Evolutionary conservation across 1,140 invertebrate species (phyloP).

Genomic region (Dinoponera quadriceps): DNA sequence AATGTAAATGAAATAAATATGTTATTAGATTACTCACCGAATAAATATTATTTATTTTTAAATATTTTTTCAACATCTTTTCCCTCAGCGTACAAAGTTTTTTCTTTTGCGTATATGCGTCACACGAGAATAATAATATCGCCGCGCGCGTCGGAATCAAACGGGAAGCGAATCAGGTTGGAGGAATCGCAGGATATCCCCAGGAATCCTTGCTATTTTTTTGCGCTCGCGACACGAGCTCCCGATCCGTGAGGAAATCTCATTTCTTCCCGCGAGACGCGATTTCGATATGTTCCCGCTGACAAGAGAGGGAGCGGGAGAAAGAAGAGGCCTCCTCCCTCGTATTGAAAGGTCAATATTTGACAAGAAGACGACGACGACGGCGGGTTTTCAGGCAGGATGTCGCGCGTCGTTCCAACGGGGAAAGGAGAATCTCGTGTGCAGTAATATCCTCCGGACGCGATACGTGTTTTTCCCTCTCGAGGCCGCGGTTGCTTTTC

Average conservation of each 20-base stretch:
- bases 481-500: slow-evolving; percentile 47
- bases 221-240: slow-evolving; percentile 42
- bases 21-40: no score
- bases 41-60: no score
- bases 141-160: slow-evolving; percentile 38
- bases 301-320: slow-evolving; percentile 2
- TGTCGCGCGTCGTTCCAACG: slow-evolving; percentile 21
- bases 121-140: slow-evolving; percentile 37
- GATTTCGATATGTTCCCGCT: slow-evolving; percentile 36
- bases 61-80: no score
- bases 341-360: slow-evolving; percentile 68
- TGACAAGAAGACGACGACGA: slow-evolving; percentile 48
- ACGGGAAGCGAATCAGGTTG: not conserved
- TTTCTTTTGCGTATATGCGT: no score
- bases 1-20: no score
- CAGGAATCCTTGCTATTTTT: slow-evolving; percentile 42
- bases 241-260: slow-evolving; percentile 52
- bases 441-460: slow-evolving; percentile 18
- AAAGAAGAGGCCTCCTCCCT: slow-evolving; percentile 26
- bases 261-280: slow-evolving; percentile 50
- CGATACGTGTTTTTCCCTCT: slow-evolving; percentile 12
- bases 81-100: no score
- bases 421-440: slow-evolving; percentile 18
- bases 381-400: slow-evolving; percentile 14
- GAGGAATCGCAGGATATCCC: not conserved